Percentiles rank a stretch among this genome's conserved stretches.
Evolutionary conservation across 2,888 invertebrate species (phyloP).

Genomic region (Agrypnus murinus): DNA sequence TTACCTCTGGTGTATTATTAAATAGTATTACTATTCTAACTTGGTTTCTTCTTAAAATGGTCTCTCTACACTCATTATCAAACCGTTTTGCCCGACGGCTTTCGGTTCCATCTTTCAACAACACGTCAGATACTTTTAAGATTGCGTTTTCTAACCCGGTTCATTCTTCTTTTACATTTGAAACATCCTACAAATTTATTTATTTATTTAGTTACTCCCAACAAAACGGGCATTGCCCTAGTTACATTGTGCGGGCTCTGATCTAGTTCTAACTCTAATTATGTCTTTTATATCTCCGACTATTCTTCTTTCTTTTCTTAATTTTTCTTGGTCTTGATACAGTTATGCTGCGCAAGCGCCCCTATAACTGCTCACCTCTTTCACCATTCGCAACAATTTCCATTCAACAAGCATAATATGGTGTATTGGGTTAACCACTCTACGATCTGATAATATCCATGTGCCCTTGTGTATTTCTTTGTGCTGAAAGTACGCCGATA

Average conservation of each 20-base stretch:
- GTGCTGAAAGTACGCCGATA: slow-evolving; percentile 8
- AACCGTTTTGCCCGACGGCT: background rate
- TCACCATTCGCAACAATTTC: background rate
- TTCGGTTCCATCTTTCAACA: background rate
- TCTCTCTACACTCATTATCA: background rate
- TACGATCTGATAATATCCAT: background rate
- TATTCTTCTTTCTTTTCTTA: background rate
- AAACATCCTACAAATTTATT: background rate
- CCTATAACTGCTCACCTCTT: background rate
- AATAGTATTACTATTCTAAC: background rate
- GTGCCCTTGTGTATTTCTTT: too few species aligned
- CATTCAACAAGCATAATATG: background rate
- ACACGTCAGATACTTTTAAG: background rate
- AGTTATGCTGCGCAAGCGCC: background rate
- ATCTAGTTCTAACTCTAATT: too few species aligned
- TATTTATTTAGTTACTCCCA: too few species aligned
- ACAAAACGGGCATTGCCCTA: too few species aligned
- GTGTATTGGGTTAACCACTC: background rate
- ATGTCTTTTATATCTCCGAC: background rate
- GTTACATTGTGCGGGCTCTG: background rate
- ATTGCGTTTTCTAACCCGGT: background rate
- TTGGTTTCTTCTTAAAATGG: slow-evolving; percentile 5
- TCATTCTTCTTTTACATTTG: background rate
- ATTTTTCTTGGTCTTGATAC: background rate
- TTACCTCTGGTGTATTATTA: slow-evolving; percentile 5